A percentile compares a stretch with the other conserved stretches of the same genome.
phyloP scores from a whole-genome alignment of 1,140 invertebrate genomes.

The Drosophila baimaii region DNA sequence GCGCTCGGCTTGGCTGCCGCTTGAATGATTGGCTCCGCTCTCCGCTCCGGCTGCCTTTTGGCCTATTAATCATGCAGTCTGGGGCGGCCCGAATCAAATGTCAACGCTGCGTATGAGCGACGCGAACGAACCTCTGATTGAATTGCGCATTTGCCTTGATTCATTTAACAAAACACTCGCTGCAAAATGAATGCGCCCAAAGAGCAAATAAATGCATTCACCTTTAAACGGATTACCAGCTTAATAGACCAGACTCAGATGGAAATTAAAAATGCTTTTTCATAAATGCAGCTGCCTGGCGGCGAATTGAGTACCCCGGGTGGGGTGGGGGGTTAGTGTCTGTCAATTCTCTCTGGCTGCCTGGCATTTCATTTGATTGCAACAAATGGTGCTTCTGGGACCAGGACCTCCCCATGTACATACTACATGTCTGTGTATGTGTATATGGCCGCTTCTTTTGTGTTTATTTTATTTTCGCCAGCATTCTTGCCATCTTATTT shows the following conservation, averaged over 20 bases:
- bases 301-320: no score
- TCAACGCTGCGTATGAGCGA: conserved; percentile 52
- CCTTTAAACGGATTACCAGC: conserved; percentile 70
- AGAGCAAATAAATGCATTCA: conserved; percentile 62
- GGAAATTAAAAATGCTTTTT: conserved; percentile 60
- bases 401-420: background rate
- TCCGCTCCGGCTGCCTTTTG: background rate
- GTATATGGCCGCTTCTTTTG: conserved; percentile 23
- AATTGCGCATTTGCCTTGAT: conserved; percentile 43
- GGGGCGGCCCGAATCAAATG: conserved; percentile 17
- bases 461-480: conserved; percentile 28
- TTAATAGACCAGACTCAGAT: conserved; percentile 54
- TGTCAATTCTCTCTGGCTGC: conserved; percentile 57
- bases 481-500: conserved; percentile 48
- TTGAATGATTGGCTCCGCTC: conserved; percentile 30
- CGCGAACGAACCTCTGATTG: conserved; percentile 24
- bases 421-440: conserved; percentile 1
- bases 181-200: conserved; percentile 50
- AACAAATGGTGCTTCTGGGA: conserved; percentile 65
- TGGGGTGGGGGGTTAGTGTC: conserved; percentile 32
- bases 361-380: conserved; percentile 72
- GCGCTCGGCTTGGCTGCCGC: conserved; percentile 7
- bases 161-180: conserved; percentile 53
- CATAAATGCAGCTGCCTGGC: conserved; percentile 22
- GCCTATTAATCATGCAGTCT: conserved; percentile 24